Percentiles rank a stretch among this genome's conserved stretches.
Evolutionary conservation across 1,140 invertebrate genomes (phyloP).

Genomic region (Hylaeus volcanicus): DNA sequence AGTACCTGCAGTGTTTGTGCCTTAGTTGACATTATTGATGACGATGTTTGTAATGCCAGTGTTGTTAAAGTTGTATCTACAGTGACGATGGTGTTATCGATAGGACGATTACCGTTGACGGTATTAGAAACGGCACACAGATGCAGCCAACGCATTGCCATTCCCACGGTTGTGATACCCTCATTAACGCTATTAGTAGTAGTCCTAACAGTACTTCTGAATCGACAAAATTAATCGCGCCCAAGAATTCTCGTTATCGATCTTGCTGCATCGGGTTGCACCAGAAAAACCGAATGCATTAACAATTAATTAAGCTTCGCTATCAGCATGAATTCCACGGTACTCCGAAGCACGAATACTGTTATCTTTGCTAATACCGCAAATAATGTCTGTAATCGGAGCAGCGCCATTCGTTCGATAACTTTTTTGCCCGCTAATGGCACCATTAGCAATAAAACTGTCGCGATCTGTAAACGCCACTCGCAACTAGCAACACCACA

Average conservation of each 20-base stretch:
- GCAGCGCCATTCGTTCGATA: not conserved
- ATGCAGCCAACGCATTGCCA: too few relatives aligned
- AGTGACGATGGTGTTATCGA: too few relatives aligned
- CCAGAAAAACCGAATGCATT: not conserved
- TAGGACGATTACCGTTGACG: too few relatives aligned
- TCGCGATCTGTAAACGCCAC: conserved; percentile 11
- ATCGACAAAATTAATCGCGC: not conserved
- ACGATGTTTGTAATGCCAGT: too few relatives aligned
- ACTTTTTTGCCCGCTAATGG: conserved; percentile 25
- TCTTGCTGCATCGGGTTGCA: not conserved
- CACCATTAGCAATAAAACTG: conserved; percentile 24
- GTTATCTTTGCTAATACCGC: conserved; percentile 5
- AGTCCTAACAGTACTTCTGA: not conserved
- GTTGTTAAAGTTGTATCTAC: too few relatives aligned
- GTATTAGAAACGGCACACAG: too few relatives aligned
- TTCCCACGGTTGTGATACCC: too few relatives aligned
- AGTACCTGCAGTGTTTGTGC: too few relatives aligned
- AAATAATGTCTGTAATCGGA: not conserved
- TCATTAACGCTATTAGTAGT: not conserved
- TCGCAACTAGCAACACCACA: conserved; percentile 1
- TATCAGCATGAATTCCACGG: not conserved
- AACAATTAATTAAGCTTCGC: conserved; percentile 7
- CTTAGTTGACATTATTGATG: too few relatives aligned
- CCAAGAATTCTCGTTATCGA: not conserved
- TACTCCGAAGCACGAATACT: too few relatives aligned